Base-by-base conservation (phyloP, 2,113 vertebrate species). In the Notarius lentiginosus region DNA sequence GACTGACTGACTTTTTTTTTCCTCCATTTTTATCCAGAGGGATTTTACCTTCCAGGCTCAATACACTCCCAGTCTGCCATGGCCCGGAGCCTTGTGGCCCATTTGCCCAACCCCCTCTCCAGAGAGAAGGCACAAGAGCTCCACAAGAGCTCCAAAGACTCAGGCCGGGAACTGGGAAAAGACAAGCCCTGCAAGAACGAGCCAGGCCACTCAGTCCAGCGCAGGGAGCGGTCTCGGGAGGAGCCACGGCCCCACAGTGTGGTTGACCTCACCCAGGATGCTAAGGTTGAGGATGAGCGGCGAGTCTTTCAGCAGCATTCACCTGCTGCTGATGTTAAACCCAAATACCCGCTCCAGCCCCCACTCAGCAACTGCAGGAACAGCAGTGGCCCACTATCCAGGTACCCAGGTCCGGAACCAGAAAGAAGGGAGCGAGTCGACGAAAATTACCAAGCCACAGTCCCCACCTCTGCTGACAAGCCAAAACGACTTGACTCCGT, bases 41-140 rank as follows among this genome's bases (percentile, higher is more conserved):
- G 97, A 5, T 99, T 97, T 95, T 99, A 97, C 93, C 94, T 99
- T 87, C 94, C 96, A 0, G 75, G 95, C 90, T 95, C 96, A 0
- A 87, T 96, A 88, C 97, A 96, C 83, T 91, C 96, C 0, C 97
- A 96, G 1, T 87, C 95, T 10, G 91, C 95, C 11, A 93, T 96
- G 1, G 93, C 95, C 0, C 90, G 95, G 79, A 92, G 94, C 0
- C 89, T 94, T 0, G 91, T 96, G 84, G 92, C 92, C 89, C 96
- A 96, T 88, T 92, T 94, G 0, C 93, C 97, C 0, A 92, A 92
- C 47, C 49, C 92, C n/a, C 89, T 94, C 5, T 91, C 95, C 56
- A 94, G 96, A 82, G 95, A 96, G 83, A 95, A 95, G 56, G 47
- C n/a, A 20, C 56, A 61, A 88, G 96, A 96, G 53, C 85, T 92